These are phyloP conservation scores for Zosterops borbonicus DNA, from an alignment of 2,113 vertebrate genomes.

Conservation along the genomic window DNA sequence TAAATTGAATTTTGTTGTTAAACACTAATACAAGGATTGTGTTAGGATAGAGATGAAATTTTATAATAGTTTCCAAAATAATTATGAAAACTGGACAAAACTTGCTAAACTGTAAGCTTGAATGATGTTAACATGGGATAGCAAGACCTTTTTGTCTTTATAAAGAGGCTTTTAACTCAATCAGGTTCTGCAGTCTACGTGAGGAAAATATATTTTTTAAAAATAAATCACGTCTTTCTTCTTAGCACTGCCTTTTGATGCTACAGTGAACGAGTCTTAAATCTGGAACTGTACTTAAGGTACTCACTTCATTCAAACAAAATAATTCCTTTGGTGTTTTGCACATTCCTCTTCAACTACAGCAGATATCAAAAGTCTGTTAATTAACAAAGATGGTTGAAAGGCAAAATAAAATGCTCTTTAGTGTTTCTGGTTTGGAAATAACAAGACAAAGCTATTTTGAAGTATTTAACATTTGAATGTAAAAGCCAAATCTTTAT, in stretches of 20 bases:
- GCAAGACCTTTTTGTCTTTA: neutral
- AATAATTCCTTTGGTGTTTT: conserved; percentile 26
- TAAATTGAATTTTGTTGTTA: neutral
- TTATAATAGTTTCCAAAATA: neutral
- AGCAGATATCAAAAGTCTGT: conserved; percentile 22
- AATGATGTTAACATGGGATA: neutral
- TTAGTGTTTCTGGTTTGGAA: conserved; percentile 63
- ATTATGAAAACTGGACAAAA: neutral
- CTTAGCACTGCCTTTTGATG: conserved; percentile 31
- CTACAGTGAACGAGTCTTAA: neutral
- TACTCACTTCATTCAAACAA: neutral
- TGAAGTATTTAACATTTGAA: conserved; percentile 55
- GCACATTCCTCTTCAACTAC: neutral
- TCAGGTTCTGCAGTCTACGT: neutral
- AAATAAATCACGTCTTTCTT: neutral
- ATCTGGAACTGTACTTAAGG: conserved; percentile 29
- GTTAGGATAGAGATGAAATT: neutral
- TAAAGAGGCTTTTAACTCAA: neutral
- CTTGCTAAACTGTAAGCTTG: neutral
- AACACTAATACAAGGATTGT: neutral
- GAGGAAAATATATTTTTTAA: neutral
- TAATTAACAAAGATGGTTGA: conserved; percentile 21
- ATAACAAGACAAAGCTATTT: conserved; percentile 48
- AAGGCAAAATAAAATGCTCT: conserved; percentile 43
- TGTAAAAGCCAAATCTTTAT: conserved; percentile 62